Evolutionary conservation across 2,113 vertebrate species (phyloP).

Genomic region (Nansenia antarctica): DNA sequence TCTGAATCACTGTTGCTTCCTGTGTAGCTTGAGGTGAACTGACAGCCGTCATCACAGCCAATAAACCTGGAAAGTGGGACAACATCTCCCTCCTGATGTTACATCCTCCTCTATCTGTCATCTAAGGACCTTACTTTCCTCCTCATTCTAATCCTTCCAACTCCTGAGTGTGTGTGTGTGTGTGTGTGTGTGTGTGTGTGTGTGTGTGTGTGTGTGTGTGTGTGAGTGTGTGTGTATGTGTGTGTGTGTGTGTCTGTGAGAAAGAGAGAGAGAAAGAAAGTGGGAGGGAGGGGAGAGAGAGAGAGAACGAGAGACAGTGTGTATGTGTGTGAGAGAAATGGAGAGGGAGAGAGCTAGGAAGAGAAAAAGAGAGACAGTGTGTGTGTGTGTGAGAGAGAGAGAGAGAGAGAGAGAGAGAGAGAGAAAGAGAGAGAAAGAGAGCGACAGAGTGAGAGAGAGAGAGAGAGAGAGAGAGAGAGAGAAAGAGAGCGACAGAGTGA

Average conservation of each 20-base stretch:
- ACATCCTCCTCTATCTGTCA: conserved; percentile 18
- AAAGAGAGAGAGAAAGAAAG: not conserved
- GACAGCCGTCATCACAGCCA: conserved; percentile 60
- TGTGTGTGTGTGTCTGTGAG: not conserved
- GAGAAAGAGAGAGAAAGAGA: no score
- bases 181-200: no score
- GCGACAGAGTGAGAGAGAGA: no score
- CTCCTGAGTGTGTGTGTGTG: conserved; percentile 31
- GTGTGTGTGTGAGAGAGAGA: not conserved
- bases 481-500: not conserved
- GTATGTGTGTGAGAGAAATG: conserved; percentile 2
- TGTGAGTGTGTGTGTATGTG: not conserved
- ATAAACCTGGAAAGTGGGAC: conserved; percentile 51
- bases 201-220: conserved; percentile 1
- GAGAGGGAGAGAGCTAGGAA: no score
- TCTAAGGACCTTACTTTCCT: conserved; percentile 34
- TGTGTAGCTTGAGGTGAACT: conserved; percentile 48
- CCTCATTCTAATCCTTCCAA: conserved; percentile 8
- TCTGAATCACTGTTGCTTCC: conserved; percentile 52
- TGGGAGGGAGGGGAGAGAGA: no score
- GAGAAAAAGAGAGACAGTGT: no score
- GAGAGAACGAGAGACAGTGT: not conserved
- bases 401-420: no score
- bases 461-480: no score
- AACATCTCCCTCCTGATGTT: conserved; percentile 20